phyloP scores from a whole-genome alignment of 2,888 invertebrate genomes.

The Argyresthia albistria region DNA sequence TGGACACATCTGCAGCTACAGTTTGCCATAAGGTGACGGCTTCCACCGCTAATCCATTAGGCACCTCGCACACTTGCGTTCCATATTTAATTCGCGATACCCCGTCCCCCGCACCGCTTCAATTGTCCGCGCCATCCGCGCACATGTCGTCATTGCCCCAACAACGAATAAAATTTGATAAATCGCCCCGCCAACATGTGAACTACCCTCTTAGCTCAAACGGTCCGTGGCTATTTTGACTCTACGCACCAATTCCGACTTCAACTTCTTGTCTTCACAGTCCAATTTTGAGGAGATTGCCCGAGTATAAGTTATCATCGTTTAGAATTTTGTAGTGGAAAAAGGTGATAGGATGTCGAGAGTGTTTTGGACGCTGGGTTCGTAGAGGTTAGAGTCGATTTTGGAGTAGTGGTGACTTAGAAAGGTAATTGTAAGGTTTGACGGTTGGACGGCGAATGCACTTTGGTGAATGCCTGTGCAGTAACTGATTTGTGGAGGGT shows the following conservation, averaged over 20 bases:
- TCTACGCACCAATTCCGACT: constrained; percentile 15
- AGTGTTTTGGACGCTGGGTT: not conserved
- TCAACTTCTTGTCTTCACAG: constrained; percentile 8
- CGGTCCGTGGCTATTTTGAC: constrained; percentile 30
- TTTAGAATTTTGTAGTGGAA: constrained; percentile 28
- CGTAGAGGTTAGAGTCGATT: constrained; percentile 15
- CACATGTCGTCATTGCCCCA: constrained; percentile 59
- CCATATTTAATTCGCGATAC: constrained; percentile 55
- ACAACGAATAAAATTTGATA: constrained; percentile 67
- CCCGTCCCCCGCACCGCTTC: constrained; percentile 13
- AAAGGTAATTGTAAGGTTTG: constrained; percentile 48
- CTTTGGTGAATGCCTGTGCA: constrained; percentile 60
- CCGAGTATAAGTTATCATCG: constrained; percentile 45
- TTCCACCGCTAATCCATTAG: constrained; percentile 64
- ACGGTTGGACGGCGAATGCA: constrained; percentile 58
- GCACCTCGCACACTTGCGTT: constrained; percentile 21
- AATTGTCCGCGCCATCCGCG: constrained; percentile 23
- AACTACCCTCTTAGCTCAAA: constrained; percentile 69
- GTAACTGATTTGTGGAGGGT: constrained; percentile 54
- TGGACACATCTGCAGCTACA: constrained; percentile 39
- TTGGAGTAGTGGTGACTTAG: constrained; percentile 13
- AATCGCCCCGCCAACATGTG: constrained; percentile 67
- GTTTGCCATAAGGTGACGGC: constrained; percentile 49
- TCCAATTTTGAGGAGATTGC: constrained; percentile 14
- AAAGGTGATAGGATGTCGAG: constrained; percentile 13